These are phyloP conservation scores for Clarias fuscus DNA, from an alignment of 2,797 vertebrate genomes.

Conservation along the genomic window DNA sequence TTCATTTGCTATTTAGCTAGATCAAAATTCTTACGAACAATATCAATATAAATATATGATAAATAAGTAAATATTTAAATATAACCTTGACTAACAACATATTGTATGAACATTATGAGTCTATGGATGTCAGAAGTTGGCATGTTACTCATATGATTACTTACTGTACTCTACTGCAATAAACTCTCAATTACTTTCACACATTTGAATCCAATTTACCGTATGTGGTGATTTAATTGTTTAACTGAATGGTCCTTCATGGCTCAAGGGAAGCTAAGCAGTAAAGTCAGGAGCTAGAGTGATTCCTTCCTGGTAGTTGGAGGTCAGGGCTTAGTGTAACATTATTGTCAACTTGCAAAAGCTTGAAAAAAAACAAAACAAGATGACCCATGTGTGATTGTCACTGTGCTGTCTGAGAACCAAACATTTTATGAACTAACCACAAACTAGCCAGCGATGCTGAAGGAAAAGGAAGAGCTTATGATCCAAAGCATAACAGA, in stretches of 20 bases:
- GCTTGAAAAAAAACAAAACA: too few relatives aligned
- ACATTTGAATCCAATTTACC: background rate
- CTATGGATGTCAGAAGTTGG: background rate
- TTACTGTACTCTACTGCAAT: background rate
- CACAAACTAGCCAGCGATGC: too few relatives aligned
- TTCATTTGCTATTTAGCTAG: background rate
- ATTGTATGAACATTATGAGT: background rate
- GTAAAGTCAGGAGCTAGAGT: background rate
- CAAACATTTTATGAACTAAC: too few relatives aligned
- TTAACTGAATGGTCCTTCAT: background rate
- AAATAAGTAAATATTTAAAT: background rate
- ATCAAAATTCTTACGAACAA: background rate
- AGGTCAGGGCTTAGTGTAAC: background rate
- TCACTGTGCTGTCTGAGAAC: background rate
- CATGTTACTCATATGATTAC: background rate
- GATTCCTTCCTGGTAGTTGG: background rate
- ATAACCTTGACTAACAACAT: background rate
- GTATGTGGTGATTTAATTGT: background rate
- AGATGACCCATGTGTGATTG: background rate
- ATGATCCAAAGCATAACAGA: too few relatives aligned
- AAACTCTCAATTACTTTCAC: background rate
- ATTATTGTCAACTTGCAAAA: background rate
- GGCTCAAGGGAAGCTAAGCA: background rate
- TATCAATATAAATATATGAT: too few relatives aligned
- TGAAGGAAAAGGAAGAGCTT: too few relatives aligned